Evolutionary conservation across 1,140 invertebrate species (phyloP), one percentile per base, ranked within the genome.

Genomic region (Antheraea mylitta): DNA sequence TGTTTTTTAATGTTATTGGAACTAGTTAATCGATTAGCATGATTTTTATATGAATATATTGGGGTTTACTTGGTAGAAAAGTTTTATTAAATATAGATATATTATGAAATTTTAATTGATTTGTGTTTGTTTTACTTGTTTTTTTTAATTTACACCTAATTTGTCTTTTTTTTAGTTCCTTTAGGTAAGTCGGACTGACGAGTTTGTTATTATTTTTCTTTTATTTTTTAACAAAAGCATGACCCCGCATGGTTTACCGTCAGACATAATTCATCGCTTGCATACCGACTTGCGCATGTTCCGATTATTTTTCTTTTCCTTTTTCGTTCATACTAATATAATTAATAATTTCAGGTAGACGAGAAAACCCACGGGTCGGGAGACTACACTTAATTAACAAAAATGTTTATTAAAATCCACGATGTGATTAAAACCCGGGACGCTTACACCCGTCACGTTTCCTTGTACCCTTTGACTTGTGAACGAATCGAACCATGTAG

Each of bases 11-110:
- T 91, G 80, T 90, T 91, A 90, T 91, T 90, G 85, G 81, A 87
- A 77, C 73, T 85, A 87, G 85, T 79, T 86, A 85, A 82, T 86
- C 80, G 74, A 82, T 82, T 89, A 90, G 89, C 85, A 88, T 91
- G 88, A 91, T 90, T 91, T 89, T 91, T 91, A 91, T 92, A 90
- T 92, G 86, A 90, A 90, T 88, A 90, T 90, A 90, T 90, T 86
- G 87, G 88, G 89, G 89, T 92, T 89, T 90, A 90, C 80, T 87
- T 90, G 88, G 88, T 92, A 92, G 89, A 89, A 87, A 89, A 86
- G 80, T 90, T 90, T 87, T 87, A 85, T 91, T 86, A 87, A 91
- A 89, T 88, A 89, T 88, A 83, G 84, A 75, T 88, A 83, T 90
- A 85, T 75, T 81, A 78, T 88, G 59, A 64, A 38, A 87, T 73